Evolutionary conservation across 2,113 vertebrate genomes (phyloP).

Genomic region (Plecotus auritus): DNA sequence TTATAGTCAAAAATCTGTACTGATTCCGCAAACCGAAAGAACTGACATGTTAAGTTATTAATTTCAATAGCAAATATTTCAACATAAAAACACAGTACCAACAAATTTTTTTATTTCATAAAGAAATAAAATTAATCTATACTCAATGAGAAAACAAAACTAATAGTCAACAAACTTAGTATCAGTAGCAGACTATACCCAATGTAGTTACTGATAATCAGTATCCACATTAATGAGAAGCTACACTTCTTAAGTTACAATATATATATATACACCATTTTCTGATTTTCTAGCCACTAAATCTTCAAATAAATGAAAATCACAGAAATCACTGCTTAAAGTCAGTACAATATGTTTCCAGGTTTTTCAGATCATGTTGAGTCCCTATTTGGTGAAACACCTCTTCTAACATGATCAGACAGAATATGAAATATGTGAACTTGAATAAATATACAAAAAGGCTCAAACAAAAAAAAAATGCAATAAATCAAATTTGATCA

Average conservation of each 20-base stretch:
- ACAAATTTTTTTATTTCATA: conserved; percentile 68
- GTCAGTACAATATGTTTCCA: conserved; percentile 72
- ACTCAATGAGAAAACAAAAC: conserved; percentile 53
- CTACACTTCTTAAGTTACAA: conserved; percentile 20
- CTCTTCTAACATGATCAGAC: conserved; percentile 71
- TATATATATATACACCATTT: neutral
- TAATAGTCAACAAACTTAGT: conserved; percentile 33
- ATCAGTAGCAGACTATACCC: neutral
- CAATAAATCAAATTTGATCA: conserved; percentile 80
- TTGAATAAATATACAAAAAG: conserved; percentile 82
- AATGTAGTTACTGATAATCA: neutral
- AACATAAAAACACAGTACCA: conserved; percentile 71
- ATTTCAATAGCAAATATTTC: conserved; percentile 80
- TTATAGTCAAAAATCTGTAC: conserved; percentile 80
- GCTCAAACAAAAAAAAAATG: conserved; percentile 74
- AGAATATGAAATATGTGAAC: conserved; percentile 77
- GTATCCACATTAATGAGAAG: neutral
- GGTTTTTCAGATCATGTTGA: conserved; percentile 74
- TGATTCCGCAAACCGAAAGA: conserved; percentile 81
- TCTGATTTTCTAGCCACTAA: conserved; percentile 68
- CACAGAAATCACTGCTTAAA: conserved; percentile 69
- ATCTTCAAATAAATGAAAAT: conserved; percentile 72
- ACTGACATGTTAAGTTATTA: conserved; percentile 81
- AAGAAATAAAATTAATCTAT: conserved; percentile 58
- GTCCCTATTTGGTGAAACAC: conserved; percentile 75